phyloP scores from a whole-genome alignment of 2,797 vertebrate species.

The Paratrypauchen microcephalus region DNA sequence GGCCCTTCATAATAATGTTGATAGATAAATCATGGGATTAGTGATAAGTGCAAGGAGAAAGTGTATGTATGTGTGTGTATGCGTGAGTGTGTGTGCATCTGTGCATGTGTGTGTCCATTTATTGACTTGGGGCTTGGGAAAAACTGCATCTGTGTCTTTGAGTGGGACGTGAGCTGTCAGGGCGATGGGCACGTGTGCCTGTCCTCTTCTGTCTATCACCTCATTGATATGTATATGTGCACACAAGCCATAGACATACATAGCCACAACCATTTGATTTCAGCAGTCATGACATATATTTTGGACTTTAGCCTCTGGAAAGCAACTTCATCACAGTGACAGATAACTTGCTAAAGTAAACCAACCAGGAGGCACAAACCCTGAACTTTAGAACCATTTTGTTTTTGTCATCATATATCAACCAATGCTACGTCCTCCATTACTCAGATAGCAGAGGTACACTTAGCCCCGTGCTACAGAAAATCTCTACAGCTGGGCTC shows the following conservation, averaged over 20 bases:
- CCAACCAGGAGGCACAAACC: slow-evolving; percentile 60
- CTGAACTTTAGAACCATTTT: slow-evolving; percentile 56
- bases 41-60: slow-evolving; percentile 67
- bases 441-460: slow-evolving; percentile 42
- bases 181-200: slow-evolving; percentile 40
- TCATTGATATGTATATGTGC: slow-evolving; percentile 14
- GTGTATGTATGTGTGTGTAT: slow-evolving; percentile 77
- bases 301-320: slow-evolving; percentile 56
- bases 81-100: slow-evolving; percentile 13
- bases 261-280: slow-evolving; percentile 45
- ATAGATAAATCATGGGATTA: slow-evolving; percentile 34
- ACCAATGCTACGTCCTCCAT: slow-evolving; percentile 31
- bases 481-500: slow-evolving; percentile 10
- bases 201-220: slow-evolving; percentile 24
- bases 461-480: slow-evolving; percentile 38
- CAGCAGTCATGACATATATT: slow-evolving; percentile 62
- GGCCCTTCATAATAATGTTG: not conserved
- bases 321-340: slow-evolving; percentile 61
- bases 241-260: slow-evolving; percentile 20
- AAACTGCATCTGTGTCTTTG: slow-evolving; percentile 86
- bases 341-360: slow-evolving; percentile 61
- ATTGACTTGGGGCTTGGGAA: slow-evolving; percentile 78
- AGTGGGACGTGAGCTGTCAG: slow-evolving; percentile 64
- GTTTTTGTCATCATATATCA: slow-evolving; percentile 61
- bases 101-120: slow-evolving; percentile 23